Evolutionary conservation across 2,797 vertebrate species (phyloP), one percentile per base, ranked within the genome.

Genomic region (Phataginus tricuspis): DNA sequence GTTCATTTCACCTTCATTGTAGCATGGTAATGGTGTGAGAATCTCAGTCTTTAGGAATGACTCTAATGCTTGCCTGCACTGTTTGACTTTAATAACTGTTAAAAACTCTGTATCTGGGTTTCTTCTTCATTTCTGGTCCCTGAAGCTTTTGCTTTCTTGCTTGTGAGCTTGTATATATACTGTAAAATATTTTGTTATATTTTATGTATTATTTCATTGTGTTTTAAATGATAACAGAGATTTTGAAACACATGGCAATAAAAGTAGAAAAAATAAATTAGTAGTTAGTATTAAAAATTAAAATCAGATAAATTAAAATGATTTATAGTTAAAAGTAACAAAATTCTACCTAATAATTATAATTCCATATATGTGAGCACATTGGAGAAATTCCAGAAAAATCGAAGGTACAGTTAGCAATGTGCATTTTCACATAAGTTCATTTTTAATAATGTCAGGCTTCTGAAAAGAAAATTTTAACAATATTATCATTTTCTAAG

Each of bases 1-100:
- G 12, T 39, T 95, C 71, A 96, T 93, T 96, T 95, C 90, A 85
- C 87, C 61, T 77, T 64, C n/a, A n/a, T 5, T 37, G 29, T 18
- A 39, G 39, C 19, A 11, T 9, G 9, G 42, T 45, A 79, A 53
- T 95, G 69, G 63, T 91, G 83, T 59, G 75, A 93, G 84, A 91
- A 86, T 34, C 55, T 79, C 83, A 31, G 49, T 80, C 49, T 79
- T 86, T 57, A 79, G 12, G 74, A 80, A 88, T 68, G 21, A 93
- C n/a, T 77, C 55, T 51, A 66, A 93, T 25, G 66, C 21, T 51
- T 23, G 21, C 34, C 23, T 84, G 42, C 77, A 51, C 96, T 84
- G 86, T 93, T 86, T 93, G 79, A 85, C 91, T 91, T 88, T 95
- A 96, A 49, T 87, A 95, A 95, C 80, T 92, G 83, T 49, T 96